These are phyloP conservation scores for Camelus bactrianus DNA, from an alignment of 2,113 vertebrate species.

Conservation along the genomic window DNA sequence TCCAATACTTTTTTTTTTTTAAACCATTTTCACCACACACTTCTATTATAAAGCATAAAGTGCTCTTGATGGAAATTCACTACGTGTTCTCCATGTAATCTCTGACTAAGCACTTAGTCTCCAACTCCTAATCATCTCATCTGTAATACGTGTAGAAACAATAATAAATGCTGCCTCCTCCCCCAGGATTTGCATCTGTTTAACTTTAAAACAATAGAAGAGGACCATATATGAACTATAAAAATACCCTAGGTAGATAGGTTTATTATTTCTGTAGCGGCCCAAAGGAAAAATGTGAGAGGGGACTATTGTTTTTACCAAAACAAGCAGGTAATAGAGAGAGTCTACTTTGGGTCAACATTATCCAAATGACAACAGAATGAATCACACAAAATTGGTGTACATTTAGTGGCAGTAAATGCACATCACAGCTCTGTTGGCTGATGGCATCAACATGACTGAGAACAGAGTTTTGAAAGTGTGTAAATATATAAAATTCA, in stretches of 20 bases:
- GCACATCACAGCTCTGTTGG: not conserved
- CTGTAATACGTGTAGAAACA: not conserved
- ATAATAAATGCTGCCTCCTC: not conserved
- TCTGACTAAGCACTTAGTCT: not conserved
- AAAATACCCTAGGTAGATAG: not conserved
- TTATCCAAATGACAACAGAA: constrained; percentile 38
- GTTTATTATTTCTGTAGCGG: not conserved
- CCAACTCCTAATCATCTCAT: not conserved
- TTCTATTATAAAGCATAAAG: not conserved
- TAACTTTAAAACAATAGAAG: not conserved
- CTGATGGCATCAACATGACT: not conserved
- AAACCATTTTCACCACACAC: not conserved
- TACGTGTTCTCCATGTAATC: not conserved
- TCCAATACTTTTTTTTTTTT: not conserved
- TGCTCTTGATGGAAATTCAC: not conserved
- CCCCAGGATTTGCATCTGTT: not conserved
- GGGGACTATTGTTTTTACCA: not conserved
- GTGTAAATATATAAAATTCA: not conserved
- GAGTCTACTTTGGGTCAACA: not conserved
- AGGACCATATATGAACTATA: not conserved
- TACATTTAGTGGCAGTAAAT: not conserved
- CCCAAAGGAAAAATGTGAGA: constrained; percentile 6
- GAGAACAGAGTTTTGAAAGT: not conserved
- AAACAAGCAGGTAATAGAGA: constrained; percentile 4
- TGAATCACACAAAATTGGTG: not conserved